Base-by-base conservation (phyloP, 2,797 vertebrate species). In the Coreius guichenoti region DNA sequence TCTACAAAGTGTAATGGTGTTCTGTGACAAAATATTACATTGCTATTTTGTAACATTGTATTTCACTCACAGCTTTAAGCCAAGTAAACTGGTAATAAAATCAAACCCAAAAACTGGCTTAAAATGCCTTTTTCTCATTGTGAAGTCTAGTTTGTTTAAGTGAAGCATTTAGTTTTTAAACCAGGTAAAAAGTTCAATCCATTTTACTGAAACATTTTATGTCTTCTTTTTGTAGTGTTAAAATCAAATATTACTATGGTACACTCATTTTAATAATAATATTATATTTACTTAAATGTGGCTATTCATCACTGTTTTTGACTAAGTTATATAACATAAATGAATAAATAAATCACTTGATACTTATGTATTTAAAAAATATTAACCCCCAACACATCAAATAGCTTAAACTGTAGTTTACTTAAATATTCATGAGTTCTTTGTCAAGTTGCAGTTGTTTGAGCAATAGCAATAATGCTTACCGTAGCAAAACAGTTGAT, bases 401-500 rank as follows among this genome's bases (percentile, higher is more conserved):
- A 17, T 31, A 17, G 3, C 23, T 58, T 58, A n/a, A 58, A 26
- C 14, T 75, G 19, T 7, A 31, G 51, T 33, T 54, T 2, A 36
- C 26, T 19, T 19, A 4, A 23, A n/a, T 4, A 47, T 29, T 17
- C 4, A 49, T 7, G 11, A 31, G 72, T 51, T 54, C 2, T 12
- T 36, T 36, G 49, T 54, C 31, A 36, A 75, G 49, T 73, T 47
- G 8, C 39, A 72, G 69, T 26, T n/a, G 19, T n/a, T 36, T 33
- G 47, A 51, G 8, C 54, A 43, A 75, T 11, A 36, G 43, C 29
- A 17, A 51, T 76, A 67, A n/a, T 39, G 45, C 29, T 74, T 61
- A 23, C 69, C 56, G 51, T 36, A 26, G 70, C 56, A 83, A 83
- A 83, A 65, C 43, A 36, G n/a, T 39, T 54, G 33, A 51, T 68